These are phyloP conservation scores for Toxotes chatareus DNA, from an alignment of 2,113 vertebrate genomes.

Conservation along the genomic window DNA sequence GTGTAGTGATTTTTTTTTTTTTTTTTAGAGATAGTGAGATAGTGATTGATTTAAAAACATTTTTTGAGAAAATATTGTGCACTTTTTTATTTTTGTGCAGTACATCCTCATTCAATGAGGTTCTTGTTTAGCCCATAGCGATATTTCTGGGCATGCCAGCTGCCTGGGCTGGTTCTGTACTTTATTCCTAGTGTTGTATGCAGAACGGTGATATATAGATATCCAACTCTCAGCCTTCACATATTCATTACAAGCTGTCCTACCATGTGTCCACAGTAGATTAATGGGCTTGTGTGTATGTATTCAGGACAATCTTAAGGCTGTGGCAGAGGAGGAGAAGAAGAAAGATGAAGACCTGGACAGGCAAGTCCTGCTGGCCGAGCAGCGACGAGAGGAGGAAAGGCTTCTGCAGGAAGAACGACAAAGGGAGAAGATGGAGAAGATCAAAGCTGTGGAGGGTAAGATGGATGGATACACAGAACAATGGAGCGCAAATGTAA, in stretches of 20 bases:
- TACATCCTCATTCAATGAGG: background rate
- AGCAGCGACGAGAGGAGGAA: slow-evolving; percentile 94
- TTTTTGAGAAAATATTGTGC: too few species aligned
- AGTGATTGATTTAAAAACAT: too few species aligned
- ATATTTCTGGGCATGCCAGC: background rate
- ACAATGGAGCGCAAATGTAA: background rate
- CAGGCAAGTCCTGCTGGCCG: slow-evolving; percentile 90
- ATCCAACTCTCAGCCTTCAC: background rate
- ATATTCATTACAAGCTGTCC: background rate
- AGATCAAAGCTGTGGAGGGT: slow-evolving; percentile 96
- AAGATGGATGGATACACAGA: slow-evolving; percentile 67
- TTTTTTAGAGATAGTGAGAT: too few species aligned
- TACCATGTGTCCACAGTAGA: background rate
- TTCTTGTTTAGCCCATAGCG: background rate
- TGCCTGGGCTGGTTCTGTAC: background rate
- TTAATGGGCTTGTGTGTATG: slow-evolving; percentile 27
- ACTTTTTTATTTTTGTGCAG: background rate
- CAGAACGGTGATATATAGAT: background rate
- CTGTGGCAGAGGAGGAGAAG: slow-evolving; percentile 84
- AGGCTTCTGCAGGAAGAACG: slow-evolving; percentile 91
- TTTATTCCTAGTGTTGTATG: background rate
- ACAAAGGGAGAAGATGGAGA: slow-evolving; percentile 91
- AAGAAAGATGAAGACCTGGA: slow-evolving; percentile 93
- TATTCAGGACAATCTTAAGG: slow-evolving; percentile 82
- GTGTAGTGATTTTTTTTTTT: background rate